Evolutionary conservation across 2,888 invertebrate genomes (phyloP), one percentile per base, ranked within the genome.

Genomic region (Rhaphigaster nebulosa): DNA sequence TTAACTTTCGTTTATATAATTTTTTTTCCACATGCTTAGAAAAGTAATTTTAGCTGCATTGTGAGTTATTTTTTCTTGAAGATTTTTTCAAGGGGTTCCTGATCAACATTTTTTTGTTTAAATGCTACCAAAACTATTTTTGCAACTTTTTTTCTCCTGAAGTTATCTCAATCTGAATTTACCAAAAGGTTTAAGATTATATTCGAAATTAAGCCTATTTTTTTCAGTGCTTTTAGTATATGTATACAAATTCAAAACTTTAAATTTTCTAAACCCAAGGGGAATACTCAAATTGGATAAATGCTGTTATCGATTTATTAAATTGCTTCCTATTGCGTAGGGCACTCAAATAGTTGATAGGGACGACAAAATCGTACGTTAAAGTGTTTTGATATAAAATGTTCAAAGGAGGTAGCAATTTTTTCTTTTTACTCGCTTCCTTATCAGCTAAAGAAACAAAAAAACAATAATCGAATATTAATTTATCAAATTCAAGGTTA

Each of bases 401-500:
- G 15, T 65, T 29, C 1, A 65, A 65, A 65, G 6, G 65, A 29
- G 65, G 29, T 65, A 4, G 65, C 65, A 65, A 65, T 65, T 65
- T 65, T 65, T 38, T 76, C 38, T 76, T 76, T 38, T 38, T 76
- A 1, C 0, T 20, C 10, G 20, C 23, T 76, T 76, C 70, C 38
- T 76, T 76, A 76, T 76, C 70, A 38, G 20, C 34, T n/a, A 3
- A 60, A 60, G 60, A 8, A 38, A 65, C 12, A 65, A 18, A 38
- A 38, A 38, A 76, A n/a, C n/a, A n/a, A 76, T 5, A 34, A 76
- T 76, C 38, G 13, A 20, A 76, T 76, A 6, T 38, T 76, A 76
- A 76, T 76, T 76, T 76, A 76, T 76, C 70, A 76, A 76, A 34
- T 76, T 76, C 70, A 76, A 76, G 70, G 70, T 76, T 38, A 76